These are phyloP conservation scores for Caenorhabditis zanzibari DNA, from an alignment of 2,888 invertebrate genomes.

Conservation along the genomic window DNA sequence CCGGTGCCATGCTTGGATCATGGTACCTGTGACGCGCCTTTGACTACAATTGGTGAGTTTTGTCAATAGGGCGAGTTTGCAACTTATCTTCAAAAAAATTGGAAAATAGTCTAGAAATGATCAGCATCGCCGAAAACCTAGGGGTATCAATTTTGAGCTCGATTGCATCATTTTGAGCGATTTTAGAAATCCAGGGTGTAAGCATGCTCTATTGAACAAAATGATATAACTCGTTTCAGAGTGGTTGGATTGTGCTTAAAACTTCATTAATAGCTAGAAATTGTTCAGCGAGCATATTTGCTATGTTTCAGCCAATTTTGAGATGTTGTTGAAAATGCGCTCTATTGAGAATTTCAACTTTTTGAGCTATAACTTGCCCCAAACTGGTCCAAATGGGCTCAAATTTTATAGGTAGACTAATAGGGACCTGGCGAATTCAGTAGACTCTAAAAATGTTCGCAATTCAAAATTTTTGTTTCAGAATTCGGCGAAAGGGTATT, in stretches of 20 bases:
- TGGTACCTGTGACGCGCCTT: slow-evolving; percentile 70
- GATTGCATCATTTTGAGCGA: background rate
- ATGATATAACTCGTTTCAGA: slow-evolving; percentile 2
- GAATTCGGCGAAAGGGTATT: slow-evolving; percentile 81
- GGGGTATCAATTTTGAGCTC: background rate
- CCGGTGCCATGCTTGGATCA: slow-evolving; percentile 76
- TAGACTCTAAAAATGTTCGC: too few relatives aligned
- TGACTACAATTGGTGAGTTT: slow-evolving; percentile 76
- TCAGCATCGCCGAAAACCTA: background rate
- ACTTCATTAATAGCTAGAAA: background rate
- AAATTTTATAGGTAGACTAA: background rate
- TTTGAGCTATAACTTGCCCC: background rate
- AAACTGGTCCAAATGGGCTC: background rate
- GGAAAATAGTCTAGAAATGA: background rate
- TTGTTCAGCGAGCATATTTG: background rate
- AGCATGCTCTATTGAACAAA: background rate
- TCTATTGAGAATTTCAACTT: slow-evolving; percentile 4
- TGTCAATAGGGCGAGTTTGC: background rate
- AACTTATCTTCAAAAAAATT: background rate
- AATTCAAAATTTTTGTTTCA: too few relatives aligned
- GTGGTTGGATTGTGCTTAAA: background rate
- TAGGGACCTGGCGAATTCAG: background rate
- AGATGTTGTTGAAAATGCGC: slow-evolving; percentile 3
- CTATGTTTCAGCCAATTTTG: slow-evolving; percentile 3
- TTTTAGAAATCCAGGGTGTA: background rate